Conservation (phyloP, 2,888 invertebrate genomes). For the Diploptera punctata region DNA sequence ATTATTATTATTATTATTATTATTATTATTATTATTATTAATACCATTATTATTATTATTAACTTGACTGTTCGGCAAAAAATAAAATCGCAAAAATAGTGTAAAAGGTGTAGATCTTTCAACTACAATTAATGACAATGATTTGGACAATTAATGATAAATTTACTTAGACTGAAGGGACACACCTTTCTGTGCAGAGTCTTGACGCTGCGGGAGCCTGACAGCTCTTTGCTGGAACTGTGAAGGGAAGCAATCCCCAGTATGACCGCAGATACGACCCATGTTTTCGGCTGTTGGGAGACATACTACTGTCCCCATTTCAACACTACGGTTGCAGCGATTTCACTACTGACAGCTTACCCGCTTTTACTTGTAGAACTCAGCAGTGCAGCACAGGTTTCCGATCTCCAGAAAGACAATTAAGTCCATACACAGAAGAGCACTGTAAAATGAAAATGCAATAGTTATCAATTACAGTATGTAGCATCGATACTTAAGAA, state of each 20-base stretch:
- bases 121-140: no score
- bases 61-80: no score
- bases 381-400: no score
- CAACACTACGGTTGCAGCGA: background rate
- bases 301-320: conserved; percentile 41
- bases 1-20: no score
- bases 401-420: background rate
- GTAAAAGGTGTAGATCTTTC: no score
- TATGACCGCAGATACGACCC: conserved; percentile 37
- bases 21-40: no score
- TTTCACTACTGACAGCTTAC: background rate
- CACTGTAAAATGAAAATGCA: background rate
- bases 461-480: no score
- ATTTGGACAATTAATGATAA: no score
- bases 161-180: no score
- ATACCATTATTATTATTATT: no score
- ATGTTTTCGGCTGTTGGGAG: conserved; percentile 38
- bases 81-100: no score
- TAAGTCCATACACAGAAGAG: background rate
- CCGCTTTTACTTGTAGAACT: background rate
- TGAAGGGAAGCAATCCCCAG: conserved; percentile 32
- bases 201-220: background rate
- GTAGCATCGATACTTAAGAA: no score
- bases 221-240: conserved; percentile 1
- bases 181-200: background rate